These are phyloP conservation scores for Caenorhabditis afra DNA, from an alignment of 2,888 invertebrate species.

Conservation along the genomic window DNA sequence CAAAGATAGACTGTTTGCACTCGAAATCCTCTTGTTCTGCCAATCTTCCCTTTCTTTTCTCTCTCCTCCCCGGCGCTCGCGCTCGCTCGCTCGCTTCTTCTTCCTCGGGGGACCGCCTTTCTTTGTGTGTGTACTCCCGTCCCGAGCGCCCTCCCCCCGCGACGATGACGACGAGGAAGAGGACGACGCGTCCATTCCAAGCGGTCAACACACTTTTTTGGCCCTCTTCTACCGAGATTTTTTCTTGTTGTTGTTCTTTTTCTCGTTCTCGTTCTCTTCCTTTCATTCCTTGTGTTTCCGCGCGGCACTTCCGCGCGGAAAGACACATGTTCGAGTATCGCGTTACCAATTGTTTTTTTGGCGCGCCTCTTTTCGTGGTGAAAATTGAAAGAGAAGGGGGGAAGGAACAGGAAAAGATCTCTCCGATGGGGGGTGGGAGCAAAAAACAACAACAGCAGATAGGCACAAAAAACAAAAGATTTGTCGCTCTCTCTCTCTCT, in stretches of 20 bases:
- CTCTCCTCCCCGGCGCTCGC: conserved; percentile 24
- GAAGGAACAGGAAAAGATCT: neutral
- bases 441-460: neutral
- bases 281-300: conserved; percentile 1
- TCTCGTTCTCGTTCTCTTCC: neutral
- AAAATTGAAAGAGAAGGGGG: neutral
- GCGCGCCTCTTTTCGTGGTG: neutral
- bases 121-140: conserved; percentile 31
- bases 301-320: conserved; percentile 1
- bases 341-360: conserved; percentile 13
- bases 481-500: neutral
- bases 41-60: conserved; percentile 3
- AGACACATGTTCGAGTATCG: neutral
- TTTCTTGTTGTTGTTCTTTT: too few relatives aligned
- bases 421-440: neutral
- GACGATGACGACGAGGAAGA: too few relatives aligned
- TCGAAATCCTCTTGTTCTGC: conserved; percentile 52
- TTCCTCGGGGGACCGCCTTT: conserved; percentile 4
- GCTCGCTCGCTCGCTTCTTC: too few relatives aligned
- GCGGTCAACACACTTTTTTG: conserved; percentile 1
- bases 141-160: conserved; percentile 26
- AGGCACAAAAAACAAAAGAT: conserved; percentile 24
- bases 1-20: conserved; percentile 52
- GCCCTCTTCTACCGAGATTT: neutral
- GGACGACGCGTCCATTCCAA: neutral